Evolutionary conservation across 2,797 vertebrate genomes (phyloP).

Genomic region (Trachurus trachurus): DNA sequence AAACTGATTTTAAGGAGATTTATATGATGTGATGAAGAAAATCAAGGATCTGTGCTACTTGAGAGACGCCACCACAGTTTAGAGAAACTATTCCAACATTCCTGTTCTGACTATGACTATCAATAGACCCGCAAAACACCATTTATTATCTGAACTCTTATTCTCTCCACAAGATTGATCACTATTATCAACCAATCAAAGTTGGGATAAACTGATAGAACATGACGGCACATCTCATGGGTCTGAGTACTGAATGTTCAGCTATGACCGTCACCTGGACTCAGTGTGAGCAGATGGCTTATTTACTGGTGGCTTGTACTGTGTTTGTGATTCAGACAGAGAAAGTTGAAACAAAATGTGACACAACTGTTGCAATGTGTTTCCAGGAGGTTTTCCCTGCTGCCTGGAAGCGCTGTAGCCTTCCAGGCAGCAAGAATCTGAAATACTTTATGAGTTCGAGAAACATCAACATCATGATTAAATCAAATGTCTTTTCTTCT

Average conservation of each 20-base stretch:
- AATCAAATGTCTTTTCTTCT: neutral
- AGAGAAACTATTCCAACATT: too few species aligned
- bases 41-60: neutral
- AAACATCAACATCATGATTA: neutral
- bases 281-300: neutral
- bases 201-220: neutral
- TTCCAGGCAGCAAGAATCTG: neutral
- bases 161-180: neutral
- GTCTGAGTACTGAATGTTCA: neutral
- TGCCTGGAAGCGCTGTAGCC: neutral
- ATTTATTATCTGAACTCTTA: neutral
- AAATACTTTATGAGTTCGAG: conserved; percentile 1
- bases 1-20: neutral
- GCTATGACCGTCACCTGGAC: neutral
- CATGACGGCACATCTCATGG: neutral
- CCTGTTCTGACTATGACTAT: neutral
- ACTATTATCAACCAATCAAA: neutral
- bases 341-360: neutral
- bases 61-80: neutral
- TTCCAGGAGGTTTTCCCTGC: conserved; percentile 5
- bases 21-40: neutral
- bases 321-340: conserved; percentile 10
- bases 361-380: neutral
- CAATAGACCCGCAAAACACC: neutral
- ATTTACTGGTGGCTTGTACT: neutral